A percentile compares a stretch with the other conserved stretches of the same genome.
phyloP scores from a whole-genome alignment of 2,888 invertebrate genomes.

The Fragum sueziense region DNA sequence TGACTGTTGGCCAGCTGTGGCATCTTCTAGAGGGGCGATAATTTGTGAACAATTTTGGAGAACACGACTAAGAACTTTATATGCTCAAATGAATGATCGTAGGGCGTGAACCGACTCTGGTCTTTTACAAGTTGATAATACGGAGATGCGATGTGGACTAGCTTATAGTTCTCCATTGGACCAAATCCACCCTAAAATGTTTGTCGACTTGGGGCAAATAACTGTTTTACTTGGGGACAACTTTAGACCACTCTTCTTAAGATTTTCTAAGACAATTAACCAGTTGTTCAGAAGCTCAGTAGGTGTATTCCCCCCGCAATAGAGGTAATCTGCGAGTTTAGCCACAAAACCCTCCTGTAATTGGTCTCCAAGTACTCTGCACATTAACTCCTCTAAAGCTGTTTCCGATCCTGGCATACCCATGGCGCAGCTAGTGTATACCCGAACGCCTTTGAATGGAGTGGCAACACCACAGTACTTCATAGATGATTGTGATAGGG shows the following conservation, averaged over 20 bases:
- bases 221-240: conserved; percentile 53
- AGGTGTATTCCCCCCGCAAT: conserved; percentile 56
- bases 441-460: conserved; percentile 59
- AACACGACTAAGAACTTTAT: conserved; percentile 52
- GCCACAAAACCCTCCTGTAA: conserved; percentile 49
- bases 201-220: conserved; percentile 35
- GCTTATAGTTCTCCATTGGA: conserved; percentile 31
- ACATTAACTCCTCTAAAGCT: conserved; percentile 63
- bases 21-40: conserved; percentile 44
- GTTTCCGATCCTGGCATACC: conserved; percentile 69
- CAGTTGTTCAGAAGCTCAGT: conserved; percentile 43
- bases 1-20: conserved; percentile 40
- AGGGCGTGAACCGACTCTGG: conserved; percentile 43
- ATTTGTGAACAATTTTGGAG: conserved; percentile 34
- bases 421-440: conserved; percentile 66
- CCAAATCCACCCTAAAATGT: conserved; percentile 58
- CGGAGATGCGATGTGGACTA: conserved; percentile 44
- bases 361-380: conserved; percentile 52
- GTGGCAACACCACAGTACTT: conserved; percentile 66
- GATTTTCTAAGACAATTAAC: conserved; percentile 42
- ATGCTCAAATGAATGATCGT: conserved; percentile 55
- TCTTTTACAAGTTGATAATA: conserved; percentile 35
- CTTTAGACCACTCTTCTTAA: conserved; percentile 41
- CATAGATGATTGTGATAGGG: conserved; percentile 57
- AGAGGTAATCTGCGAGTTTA: conserved; percentile 59